A percentile compares a stretch with the other conserved stretches of the same genome.
Evolutionary conservation across 2,113 vertebrate genomes (phyloP).

Genomic region (Lycocorax pyrrhopterus): DNA sequence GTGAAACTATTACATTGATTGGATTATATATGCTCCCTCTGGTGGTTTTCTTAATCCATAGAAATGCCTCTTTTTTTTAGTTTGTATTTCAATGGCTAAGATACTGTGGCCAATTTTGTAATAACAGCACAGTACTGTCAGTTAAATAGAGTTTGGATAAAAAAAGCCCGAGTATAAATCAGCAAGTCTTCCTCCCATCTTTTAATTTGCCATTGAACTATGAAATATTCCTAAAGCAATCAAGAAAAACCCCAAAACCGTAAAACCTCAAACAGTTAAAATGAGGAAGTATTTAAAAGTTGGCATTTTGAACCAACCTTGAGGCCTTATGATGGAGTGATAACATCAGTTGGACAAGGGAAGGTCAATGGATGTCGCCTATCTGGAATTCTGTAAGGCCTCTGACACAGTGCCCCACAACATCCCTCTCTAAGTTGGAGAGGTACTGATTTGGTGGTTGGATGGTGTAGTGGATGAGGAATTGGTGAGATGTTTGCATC

Average conservation of each 20-base stretch:
- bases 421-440: neutral
- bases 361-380: neutral
- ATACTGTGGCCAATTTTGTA: neutral
- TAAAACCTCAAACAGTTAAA: neutral
- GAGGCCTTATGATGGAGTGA: neutral
- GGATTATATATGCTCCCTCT: constrained; percentile 45
- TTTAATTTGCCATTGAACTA: neutral
- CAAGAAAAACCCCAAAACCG: neutral
- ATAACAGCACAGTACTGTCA: neutral
- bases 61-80: neutral
- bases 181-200: neutral
- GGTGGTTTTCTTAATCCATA: constrained; percentile 23
- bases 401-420: neutral
- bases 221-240: neutral
- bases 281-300: neutral
- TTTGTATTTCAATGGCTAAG: neutral
- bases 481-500: neutral
- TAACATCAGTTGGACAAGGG: neutral
- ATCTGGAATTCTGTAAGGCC: neutral
- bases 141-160: neutral
- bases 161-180: neutral
- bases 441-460: neutral
- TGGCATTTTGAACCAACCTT: neutral
- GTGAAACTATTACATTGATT: neutral
- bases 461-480: neutral